Base-by-base conservation (phyloP, 2,113 vertebrate species). In the Chaetodon auriga region DNA sequence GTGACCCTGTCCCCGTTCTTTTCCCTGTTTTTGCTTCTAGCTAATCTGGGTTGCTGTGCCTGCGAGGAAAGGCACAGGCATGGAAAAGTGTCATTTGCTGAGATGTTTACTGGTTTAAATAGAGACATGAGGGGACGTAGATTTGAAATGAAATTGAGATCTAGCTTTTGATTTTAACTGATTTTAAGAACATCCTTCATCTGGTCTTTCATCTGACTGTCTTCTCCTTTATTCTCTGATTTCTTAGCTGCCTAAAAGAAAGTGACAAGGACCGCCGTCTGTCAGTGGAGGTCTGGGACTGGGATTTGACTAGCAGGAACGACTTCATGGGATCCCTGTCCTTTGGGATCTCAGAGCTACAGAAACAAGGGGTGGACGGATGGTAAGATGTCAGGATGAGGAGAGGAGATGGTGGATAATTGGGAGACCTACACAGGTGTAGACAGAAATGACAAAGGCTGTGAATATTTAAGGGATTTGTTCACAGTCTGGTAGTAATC, bases 311-410 rank as follows among this genome's bases (percentile, higher is more conserved):
- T 94, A 99, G 97, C 94, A 96, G 98, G 90, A 99, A 99, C 1
- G 98, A 99, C 69, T 99, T 99, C 93, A 99, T 99, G 98, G 98
- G 98, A 11, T 97, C 98, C 0, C 84, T 99, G 86, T 99, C 98
- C 0, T 99, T 99, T 0, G 98, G 98, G 4, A 98, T 99, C 84
- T 99, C 98, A 0, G 98, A 99, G 92, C 96, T 99, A 76, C 97
- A 96, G 93, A 99, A 99, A 91, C 96, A 95, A 0, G 96, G 96
- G 2, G 95, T 98, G 0, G 96, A 97, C n/a, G 98, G 97, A 92
- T 99, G 98, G 98, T 99, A 92, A 97, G 96, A 41, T 5, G 46
- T 16, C 48, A 36, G 7, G 41, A 53, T 14, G 25, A 79, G 36
- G 57, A 69, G 9, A 55, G 16, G 38, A 62, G 36, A 68, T 19